Evolutionary conservation across 2,113 vertebrate species (phyloP).

Genomic region (Ciconia maguari): DNA sequence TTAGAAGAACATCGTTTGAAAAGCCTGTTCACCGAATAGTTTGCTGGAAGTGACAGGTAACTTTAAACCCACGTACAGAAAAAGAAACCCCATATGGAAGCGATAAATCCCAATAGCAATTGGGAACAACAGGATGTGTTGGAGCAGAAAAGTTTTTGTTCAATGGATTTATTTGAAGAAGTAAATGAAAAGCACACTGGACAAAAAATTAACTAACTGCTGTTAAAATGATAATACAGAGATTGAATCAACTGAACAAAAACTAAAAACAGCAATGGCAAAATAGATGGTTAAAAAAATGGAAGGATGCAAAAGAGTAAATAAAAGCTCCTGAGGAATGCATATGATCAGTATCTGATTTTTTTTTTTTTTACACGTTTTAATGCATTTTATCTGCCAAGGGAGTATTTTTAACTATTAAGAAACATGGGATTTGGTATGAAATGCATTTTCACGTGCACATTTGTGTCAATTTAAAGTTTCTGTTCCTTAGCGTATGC

Average conservation of each 20-base stretch:
- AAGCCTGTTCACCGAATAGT: background rate
- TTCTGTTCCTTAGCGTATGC: background rate
- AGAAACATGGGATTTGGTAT: background rate
- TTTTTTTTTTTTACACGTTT: background rate
- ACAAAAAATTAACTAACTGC: background rate
- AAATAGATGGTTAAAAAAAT: background rate
- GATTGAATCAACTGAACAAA: background rate
- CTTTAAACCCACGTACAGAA: background rate
- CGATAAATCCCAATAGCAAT: background rate
- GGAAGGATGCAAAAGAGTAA: background rate
- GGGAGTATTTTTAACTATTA: background rate
- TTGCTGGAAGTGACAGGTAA: background rate
- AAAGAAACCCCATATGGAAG: background rate
- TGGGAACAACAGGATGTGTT: background rate
- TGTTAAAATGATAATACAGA: background rate
- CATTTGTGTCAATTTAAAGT: background rate
- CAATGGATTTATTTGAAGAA: background rate
- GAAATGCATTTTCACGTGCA: background rate
- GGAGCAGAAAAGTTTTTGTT: background rate
- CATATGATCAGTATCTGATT: background rate
- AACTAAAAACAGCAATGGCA: background rate
- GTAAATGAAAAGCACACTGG: background rate
- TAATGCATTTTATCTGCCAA: background rate
- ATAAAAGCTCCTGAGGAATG: background rate
- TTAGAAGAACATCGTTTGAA: background rate